Percentiles rank a stretch among this genome's conserved stretches.
These are phyloP conservation scores for Bursaphelenchus okinawaensis DNA, from an alignment of 2,888 invertebrate genomes.

Conservation along the genomic window DNA sequence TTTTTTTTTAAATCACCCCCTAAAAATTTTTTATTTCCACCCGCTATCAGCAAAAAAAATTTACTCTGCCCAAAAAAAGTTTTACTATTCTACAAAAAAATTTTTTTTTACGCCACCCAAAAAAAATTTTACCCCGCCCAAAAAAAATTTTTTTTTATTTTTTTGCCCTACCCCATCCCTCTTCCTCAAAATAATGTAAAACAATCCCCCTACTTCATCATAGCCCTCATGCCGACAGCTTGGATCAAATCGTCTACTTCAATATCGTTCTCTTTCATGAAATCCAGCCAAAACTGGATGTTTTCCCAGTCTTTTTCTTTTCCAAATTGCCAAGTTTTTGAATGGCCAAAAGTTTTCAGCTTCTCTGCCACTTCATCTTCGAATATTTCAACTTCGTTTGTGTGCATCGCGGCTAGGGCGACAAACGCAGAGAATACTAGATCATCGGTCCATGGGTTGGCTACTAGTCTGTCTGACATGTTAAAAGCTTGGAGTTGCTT, in stretches of 20 bases:
- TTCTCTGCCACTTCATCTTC: not conserved
- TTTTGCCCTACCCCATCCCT: too few species aligned
- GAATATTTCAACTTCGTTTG: not conserved
- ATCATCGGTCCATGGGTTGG: not conserved
- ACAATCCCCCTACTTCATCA: conserved; percentile 29
- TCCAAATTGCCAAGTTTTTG: not conserved
- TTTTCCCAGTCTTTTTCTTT: not conserved
- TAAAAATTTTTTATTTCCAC: not conserved
- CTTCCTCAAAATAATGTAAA: too few species aligned
- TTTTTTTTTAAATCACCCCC: too few species aligned
- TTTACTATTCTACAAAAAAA: too few species aligned
- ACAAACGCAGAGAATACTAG: not conserved
- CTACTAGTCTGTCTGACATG: not conserved
- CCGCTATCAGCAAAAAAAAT: too few species aligned
- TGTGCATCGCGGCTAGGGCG: not conserved
- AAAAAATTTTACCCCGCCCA: too few species aligned
- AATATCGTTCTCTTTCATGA: conserved; percentile 41
- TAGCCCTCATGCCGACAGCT: conserved; percentile 38
- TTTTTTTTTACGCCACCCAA: too few species aligned
- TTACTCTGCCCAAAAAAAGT: too few species aligned
- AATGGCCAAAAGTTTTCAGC: not conserved
- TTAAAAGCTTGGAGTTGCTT: not conserved
- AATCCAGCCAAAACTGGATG: conserved; percentile 43
- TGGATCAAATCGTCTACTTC: conserved; percentile 49
- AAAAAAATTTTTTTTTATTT: too few species aligned